phyloP scores from a whole-genome alignment of 2,888 invertebrate species.

The Cheilosia variabilis region DNA sequence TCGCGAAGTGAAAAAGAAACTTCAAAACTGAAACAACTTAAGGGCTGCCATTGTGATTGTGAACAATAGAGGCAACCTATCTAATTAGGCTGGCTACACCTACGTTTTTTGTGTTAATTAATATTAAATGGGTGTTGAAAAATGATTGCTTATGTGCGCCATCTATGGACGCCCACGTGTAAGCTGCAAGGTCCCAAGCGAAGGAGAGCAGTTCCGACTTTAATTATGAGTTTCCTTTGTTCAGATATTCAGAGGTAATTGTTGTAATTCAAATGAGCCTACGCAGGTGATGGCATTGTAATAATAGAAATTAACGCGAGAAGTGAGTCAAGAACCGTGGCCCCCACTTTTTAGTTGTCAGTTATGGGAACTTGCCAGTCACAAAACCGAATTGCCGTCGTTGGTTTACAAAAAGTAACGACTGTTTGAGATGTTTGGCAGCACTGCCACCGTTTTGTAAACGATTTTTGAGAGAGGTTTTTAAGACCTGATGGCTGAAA shows the following conservation, averaged over 20 bases:
- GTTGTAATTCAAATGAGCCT: background rate
- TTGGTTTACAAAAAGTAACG: no score
- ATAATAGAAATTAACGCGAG: no score
- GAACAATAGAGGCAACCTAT: slow-evolving; percentile 12
- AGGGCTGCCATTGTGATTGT: slow-evolving; percentile 11
- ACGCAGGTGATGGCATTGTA: background rate
- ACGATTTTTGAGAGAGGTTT: no score
- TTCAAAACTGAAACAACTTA: background rate
- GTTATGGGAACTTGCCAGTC: no score
- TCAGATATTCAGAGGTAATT: background rate
- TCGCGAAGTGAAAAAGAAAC: background rate
- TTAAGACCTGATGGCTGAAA: no score
- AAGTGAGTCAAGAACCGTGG: no score
- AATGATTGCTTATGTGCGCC: background rate
- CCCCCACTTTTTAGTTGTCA: no score
- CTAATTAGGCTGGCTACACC: slow-evolving; percentile 31
- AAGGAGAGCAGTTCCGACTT: background rate
- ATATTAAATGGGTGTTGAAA: slow-evolving; percentile 11
- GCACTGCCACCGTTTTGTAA: no score
- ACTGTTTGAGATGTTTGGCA: no score
- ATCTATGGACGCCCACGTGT: background rate
- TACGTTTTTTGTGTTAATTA: slow-evolving; percentile 39
- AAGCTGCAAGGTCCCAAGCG: background rate
- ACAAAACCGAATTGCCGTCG: no score
- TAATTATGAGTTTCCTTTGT: slow-evolving; percentile 1